phyloP scores from a whole-genome alignment of 2,113 vertebrate species.

The Pipa parva region DNA sequence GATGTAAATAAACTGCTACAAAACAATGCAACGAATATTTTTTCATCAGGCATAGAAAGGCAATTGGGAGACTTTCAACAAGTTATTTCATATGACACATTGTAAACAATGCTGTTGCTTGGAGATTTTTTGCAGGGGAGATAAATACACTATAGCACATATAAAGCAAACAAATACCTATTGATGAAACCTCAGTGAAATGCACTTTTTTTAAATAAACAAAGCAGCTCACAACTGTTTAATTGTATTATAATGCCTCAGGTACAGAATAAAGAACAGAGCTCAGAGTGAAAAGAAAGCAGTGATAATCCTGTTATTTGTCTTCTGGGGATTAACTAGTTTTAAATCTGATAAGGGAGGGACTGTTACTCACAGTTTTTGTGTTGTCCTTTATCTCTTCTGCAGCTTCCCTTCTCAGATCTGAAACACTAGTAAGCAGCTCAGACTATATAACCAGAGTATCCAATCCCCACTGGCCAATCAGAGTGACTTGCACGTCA shows the following conservation, averaged over 20 bases:
- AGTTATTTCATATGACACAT: no score
- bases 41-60: no score
- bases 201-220: not conserved
- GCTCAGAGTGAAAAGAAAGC: constrained; percentile 10
- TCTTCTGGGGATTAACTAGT: constrained; percentile 5
- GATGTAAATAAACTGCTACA: no score
- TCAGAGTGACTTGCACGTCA: constrained; percentile 56
- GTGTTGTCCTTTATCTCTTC: constrained; percentile 23
- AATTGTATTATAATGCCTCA: not conserved
- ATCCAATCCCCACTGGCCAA: constrained; percentile 60
- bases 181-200: no score
- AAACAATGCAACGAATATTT: no score
- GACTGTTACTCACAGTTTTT: constrained; percentile 59
- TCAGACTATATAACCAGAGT: constrained; percentile 44
- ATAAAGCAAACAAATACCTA: no score
- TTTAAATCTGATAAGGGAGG: constrained; percentile 42
- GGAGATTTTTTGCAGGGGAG: no score
- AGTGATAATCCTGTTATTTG: constrained; percentile 14
- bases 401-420: constrained; percentile 48
- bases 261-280: not conserved
- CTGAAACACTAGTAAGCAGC: constrained; percentile 36
- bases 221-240: not conserved
- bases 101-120: no score
- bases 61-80: no score
- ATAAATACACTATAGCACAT: no score